Evolutionary conservation across 2,888 invertebrate genomes (phyloP), one percentile per base, ranked within the genome.

Genomic region (Anarsia innoxiella): DNA sequence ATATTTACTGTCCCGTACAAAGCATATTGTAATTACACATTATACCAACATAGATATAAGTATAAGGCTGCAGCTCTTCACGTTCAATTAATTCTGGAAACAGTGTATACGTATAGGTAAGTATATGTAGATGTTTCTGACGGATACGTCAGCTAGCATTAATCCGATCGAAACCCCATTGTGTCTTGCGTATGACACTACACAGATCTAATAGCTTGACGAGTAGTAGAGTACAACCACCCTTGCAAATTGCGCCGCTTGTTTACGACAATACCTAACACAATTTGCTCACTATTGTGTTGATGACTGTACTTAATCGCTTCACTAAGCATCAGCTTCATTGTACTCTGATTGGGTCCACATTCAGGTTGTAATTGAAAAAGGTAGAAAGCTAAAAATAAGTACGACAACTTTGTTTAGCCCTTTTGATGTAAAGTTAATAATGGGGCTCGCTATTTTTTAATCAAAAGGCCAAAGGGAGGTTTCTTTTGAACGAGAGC

Each of bases 161-260:
- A 56, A 56, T 51, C 40, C 48, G 48, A 50, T 51, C 58, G 54
- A 56, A 56, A 47, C 49, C 45, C 50, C 48, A 59, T 63, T 54
- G 50, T 65, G 49, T 43, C 48, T 58, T 59, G 66, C 56, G 52
- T 55, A 55, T 63, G 66, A 65, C 60, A 63, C 58, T 61, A 61
- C 59, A 59, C 46, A 52, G 60, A 54, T 61, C 59, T 64, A 70
- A 69, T 66, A 65, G 59, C 42, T 48, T 58, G 59, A 55, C 51
- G 59, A 57, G 54, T 56, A 57, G 49, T n/a, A n/a, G n/a, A n/a
- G n/a, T 53, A 59, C 55, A 50, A 58, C 60, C 62, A 54, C 48
- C 58, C 54, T 58, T 52, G 54, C 66, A 75, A 72, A 71, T 73
- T 71, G 66, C 56, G 49, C 46, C 51, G 56, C 52, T 63, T 67